Base-by-base conservation (phyloP, 2,888 invertebrate species). In the Ditula angustiorana region DNA sequence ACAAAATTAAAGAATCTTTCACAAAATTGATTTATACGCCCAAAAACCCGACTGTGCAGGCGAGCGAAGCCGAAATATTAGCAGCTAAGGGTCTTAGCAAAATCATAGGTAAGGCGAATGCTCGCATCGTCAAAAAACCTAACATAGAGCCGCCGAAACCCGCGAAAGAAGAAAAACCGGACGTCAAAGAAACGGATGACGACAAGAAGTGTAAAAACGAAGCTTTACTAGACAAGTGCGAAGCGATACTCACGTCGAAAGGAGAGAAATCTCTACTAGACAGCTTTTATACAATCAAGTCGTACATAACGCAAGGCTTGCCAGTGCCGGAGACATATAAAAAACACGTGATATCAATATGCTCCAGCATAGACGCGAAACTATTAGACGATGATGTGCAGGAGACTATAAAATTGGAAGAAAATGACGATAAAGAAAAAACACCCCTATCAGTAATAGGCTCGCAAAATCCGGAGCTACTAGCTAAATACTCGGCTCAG, bases 61-160 rank as follows among this genome's bases (percentile, higher is more conserved):
- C 84, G 0, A 90, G 88, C 65, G 92, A 93, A 73, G 92, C 92
- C 0, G 93, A 93, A 74, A 88, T 92, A 0, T 35, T 93, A 55
- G 93, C 88, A 0, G 93, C 90, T 0, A 92, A 87, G 69, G 91
- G 91, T 0, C 72, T 93, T 0, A 90, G 92, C 59, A 93, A 92
- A 66, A 88, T 93, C 0, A 92, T 93, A 37, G 86, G 85, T 0
- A 88, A 89, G 69, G 83, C 88, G 0, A 90, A 83, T 44, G 71
- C 78, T 0, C 73, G 75, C 1, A 74, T 74, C 0, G 78, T 77
- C 0, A 86, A 83, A 47, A 86, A 85, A 68, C 66, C 74, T 0
- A 85, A 75, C 41, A 33, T 35, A 0, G 72, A 73, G n/a, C 64
- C 68, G 41, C 57, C 57, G 4, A 67, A 61, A 33, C 63, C 63